These are phyloP conservation scores for Enteromius treurensis DNA, from an alignment of 2,797 vertebrate genomes.

Conservation along the genomic window DNA sequence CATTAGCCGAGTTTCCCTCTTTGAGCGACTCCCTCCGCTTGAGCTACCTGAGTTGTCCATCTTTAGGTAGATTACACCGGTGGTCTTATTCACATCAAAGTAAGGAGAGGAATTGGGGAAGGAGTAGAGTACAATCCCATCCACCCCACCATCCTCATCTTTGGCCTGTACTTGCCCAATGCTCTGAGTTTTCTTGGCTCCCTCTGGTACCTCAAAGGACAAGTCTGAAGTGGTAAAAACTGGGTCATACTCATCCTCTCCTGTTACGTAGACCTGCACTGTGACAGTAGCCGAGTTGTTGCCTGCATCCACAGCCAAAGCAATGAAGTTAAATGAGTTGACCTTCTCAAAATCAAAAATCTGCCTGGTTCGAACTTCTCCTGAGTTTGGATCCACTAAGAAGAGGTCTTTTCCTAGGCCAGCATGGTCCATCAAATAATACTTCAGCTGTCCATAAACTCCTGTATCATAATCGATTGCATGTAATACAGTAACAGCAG, in stretches of 20 bases:
- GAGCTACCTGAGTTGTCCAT: constrained; percentile 82
- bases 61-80: constrained; percentile 87
- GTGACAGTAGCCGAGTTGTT: constrained; percentile 94
- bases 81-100: constrained; percentile 93
- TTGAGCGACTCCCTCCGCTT: constrained; percentile 73
- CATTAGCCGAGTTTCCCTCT: constrained; percentile 87
- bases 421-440: constrained; percentile 81
- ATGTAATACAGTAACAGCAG: constrained; percentile 88
- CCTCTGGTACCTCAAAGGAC: constrained; percentile 91
- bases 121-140: constrained; percentile 92
- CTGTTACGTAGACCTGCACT: constrained; percentile 89
- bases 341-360: constrained; percentile 93
- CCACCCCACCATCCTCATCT: constrained; percentile 92
- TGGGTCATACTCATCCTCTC: constrained; percentile 95
- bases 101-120: constrained; percentile 84
- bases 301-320: constrained; percentile 87
- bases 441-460: constrained; percentile 85
- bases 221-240: constrained; percentile 86
- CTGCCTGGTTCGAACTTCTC: constrained; percentile 85
- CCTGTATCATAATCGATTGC: constrained; percentile 90
- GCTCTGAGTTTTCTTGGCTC: constrained; percentile 87
- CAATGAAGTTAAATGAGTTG: constrained; percentile 88
- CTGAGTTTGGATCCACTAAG: constrained; percentile 83
- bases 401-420: constrained; percentile 80
- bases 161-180: constrained; percentile 90